Conservation (phyloP, 2,113 vertebrate genomes). For the Dasyornis broadbenti region DNA sequence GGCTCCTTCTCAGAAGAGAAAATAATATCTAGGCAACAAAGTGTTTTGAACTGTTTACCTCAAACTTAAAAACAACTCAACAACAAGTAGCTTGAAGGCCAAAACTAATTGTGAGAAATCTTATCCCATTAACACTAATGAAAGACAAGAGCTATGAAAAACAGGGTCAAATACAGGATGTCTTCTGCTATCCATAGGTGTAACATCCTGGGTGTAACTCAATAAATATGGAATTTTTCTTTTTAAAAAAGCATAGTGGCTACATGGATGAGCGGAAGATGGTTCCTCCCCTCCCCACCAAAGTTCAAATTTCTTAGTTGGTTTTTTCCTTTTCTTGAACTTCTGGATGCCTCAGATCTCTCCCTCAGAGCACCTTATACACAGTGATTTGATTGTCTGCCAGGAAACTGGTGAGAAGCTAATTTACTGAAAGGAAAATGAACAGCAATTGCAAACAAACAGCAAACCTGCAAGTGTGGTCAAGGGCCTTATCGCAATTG, state of each 20-base stretch:
- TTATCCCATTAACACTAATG: background rate
- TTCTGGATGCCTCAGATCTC: background rate
- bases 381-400: background rate
- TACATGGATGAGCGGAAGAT: background rate
- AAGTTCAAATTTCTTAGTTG: background rate
- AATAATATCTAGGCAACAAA: conserved; percentile 35
- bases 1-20: background rate
- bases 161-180: background rate
- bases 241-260: background rate
- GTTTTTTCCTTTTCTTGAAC: background rate
- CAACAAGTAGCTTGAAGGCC: background rate
- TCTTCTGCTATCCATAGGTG: background rate
- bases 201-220: background rate
- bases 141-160: background rate
- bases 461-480: background rate
- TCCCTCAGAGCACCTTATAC: background rate
- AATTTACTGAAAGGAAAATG: background rate
- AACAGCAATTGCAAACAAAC: background rate
- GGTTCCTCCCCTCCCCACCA: background rate
- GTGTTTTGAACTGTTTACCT: background rate
- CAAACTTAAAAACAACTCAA: background rate
- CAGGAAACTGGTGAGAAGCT: background rate
- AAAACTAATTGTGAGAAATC: background rate
- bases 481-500: background rate
- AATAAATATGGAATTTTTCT: background rate